Evolutionary conservation across 2,888 invertebrate species (phyloP).

Genomic region (Tillus elongatus): DNA sequence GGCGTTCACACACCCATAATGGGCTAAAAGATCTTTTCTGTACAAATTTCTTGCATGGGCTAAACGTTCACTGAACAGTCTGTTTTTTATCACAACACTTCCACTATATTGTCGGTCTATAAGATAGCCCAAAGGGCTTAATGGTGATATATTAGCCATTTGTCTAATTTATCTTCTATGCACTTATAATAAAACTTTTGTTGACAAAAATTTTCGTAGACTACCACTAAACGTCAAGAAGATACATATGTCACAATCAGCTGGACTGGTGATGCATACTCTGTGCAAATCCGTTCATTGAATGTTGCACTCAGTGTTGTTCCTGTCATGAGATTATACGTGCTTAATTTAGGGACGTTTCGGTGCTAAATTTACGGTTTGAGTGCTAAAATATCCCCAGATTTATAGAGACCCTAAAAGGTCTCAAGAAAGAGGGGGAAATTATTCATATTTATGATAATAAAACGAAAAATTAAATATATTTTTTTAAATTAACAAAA

Average conservation of each 20-base stretch:
- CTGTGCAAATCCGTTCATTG: too few relatives aligned
- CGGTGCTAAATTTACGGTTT: too few relatives aligned
- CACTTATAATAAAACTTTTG: slow-evolving; percentile 21
- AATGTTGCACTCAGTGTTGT: too few relatives aligned
- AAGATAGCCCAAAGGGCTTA: slow-evolving; percentile 53
- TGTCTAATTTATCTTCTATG: slow-evolving; percentile 11
- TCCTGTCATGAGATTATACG: too few relatives aligned
- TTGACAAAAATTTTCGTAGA: slow-evolving; percentile 24
- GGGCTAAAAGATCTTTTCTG: slow-evolving; percentile 75
- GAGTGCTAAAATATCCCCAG: too few relatives aligned
- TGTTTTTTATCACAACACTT: slow-evolving; percentile 49
- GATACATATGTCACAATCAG: slow-evolving; percentile 36
- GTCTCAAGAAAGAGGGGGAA: too few relatives aligned
- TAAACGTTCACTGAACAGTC: slow-evolving; percentile 53
- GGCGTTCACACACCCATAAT: slow-evolving; percentile 94
- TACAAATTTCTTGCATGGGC: slow-evolving; percentile 65
- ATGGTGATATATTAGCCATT: slow-evolving; percentile 42
- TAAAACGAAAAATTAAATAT: too few relatives aligned
- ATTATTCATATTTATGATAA: too few relatives aligned
- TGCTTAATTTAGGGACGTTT: too few relatives aligned
- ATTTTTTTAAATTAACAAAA: too few relatives aligned
- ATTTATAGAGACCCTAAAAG: too few relatives aligned
- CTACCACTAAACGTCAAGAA: slow-evolving; percentile 28
- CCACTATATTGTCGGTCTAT: slow-evolving; percentile 54
- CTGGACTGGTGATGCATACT: too few relatives aligned